These are phyloP conservation scores for Theristicus caerulescens DNA, from an alignment of 2,113 vertebrate species.

Conservation along the genomic window DNA sequence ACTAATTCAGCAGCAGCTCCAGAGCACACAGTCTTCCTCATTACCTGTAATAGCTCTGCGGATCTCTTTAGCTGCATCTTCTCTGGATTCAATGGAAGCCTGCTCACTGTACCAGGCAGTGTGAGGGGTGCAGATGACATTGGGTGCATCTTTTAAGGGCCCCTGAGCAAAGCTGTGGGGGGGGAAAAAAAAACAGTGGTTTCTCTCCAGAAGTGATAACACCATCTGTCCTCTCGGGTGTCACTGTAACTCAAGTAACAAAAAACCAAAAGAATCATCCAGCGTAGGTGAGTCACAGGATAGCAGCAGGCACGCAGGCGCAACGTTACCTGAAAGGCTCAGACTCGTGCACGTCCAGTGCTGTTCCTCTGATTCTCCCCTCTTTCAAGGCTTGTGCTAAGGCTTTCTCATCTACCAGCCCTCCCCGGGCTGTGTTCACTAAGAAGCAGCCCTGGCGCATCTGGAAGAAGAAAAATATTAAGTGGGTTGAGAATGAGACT, in stretches of 20 bases:
- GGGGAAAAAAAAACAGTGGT: not conserved
- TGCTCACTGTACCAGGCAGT: constrained; percentile 93
- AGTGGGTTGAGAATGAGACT: constrained; percentile 1
- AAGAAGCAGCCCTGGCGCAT: constrained; percentile 91
- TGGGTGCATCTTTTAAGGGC: constrained; percentile 88
- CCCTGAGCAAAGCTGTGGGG: constrained; percentile 84
- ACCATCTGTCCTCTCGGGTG: not conserved
- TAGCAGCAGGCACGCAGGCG: not conserved
- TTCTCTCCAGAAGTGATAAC: not conserved
- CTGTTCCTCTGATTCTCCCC: constrained; percentile 88
- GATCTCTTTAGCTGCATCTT: constrained; percentile 89
- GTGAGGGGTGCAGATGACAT: constrained; percentile 89
- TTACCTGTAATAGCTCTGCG: constrained; percentile 89
- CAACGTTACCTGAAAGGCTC: constrained; percentile 85
- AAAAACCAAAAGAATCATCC: not conserved
- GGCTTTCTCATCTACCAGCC: constrained; percentile 88
- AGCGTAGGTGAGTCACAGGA: not conserved
- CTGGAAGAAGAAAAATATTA: constrained; percentile 64
- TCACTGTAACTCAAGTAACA: not conserved
- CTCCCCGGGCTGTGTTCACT: constrained; percentile 89
- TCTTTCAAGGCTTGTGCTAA: constrained; percentile 89
- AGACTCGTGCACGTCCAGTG: constrained; percentile 87
- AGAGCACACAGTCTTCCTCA: not conserved
- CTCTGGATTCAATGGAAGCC: constrained; percentile 87
- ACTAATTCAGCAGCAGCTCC: constrained; percentile 5